phyloP scores from a whole-genome alignment of 2,797 vertebrate genomes.

The Sebastes minor region DNA sequence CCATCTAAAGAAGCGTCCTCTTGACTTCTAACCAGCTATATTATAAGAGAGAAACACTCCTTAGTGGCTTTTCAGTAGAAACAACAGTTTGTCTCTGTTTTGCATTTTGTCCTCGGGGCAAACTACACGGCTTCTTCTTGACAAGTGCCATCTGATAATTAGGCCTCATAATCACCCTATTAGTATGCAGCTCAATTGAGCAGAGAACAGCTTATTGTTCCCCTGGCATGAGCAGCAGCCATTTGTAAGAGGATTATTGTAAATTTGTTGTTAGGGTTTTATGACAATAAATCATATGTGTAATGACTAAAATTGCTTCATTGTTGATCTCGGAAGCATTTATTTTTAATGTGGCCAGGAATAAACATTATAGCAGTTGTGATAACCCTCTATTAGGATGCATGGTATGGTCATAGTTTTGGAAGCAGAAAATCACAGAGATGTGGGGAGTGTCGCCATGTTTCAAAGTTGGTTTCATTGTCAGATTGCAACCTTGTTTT shows the following conservation, averaged over 20 bases:
- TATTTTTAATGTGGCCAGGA: slow-evolving; percentile 20
- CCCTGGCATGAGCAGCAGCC: slow-evolving; percentile 41
- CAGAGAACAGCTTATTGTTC: slow-evolving; percentile 66
- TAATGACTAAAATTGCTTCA: slow-evolving; percentile 39
- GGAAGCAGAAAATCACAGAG: background rate
- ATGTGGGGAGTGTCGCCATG: background rate
- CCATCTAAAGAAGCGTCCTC: background rate
- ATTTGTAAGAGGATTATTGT: slow-evolving; percentile 64
- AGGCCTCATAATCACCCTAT: slow-evolving; percentile 76
- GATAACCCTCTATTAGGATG: background rate
- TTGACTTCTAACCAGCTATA: slow-evolving; percentile 9
- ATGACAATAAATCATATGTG: slow-evolving; percentile 46
- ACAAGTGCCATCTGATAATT: slow-evolving; percentile 81
- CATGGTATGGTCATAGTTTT: slow-evolving; percentile 11
- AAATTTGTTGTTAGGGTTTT: slow-evolving; percentile 55
- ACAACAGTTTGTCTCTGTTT: slow-evolving; percentile 71
- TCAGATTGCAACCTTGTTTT: slow-evolving; percentile 12
- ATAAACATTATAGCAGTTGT: background rate
- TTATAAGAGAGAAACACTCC: slow-evolving; percentile 3
- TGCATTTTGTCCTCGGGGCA: slow-evolving; percentile 70
- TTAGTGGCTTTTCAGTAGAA: slow-evolving; percentile 42
- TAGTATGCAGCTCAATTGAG: slow-evolving; percentile 78
- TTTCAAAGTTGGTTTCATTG: background rate
- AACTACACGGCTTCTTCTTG: slow-evolving; percentile 60
- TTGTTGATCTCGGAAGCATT: slow-evolving; percentile 45